phyloP scores from a whole-genome alignment of 2,888 invertebrate species.

The Nebria brevicollis region DNA sequence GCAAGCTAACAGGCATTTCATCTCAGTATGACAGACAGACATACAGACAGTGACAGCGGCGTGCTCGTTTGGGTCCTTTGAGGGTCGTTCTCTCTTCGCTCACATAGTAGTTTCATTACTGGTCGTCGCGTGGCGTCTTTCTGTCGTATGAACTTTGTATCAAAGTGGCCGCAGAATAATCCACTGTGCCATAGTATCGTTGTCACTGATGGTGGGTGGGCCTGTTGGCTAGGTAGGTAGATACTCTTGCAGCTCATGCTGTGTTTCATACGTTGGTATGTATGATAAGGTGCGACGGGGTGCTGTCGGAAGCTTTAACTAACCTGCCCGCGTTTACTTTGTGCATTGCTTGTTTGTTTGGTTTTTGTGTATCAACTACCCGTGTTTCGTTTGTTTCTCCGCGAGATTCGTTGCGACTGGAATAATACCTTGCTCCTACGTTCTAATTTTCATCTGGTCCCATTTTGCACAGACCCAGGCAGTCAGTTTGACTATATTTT shows the following conservation, averaged over 20 bases:
- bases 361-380: not conserved
- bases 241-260: not conserved
- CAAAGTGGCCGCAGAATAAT: not conserved
- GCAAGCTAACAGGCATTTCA: not conserved
- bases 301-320: not conserved
- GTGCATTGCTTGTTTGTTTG: not conserved
- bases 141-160: not conserved
- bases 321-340: constrained; percentile 7
- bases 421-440: not conserved
- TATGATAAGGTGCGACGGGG: not conserved
- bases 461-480: no score
- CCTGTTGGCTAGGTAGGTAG: constrained; percentile 2
- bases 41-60: not conserved
- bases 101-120: not conserved
- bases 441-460: no score
- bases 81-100: not conserved
- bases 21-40: not conserved
- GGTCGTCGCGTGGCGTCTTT: not conserved
- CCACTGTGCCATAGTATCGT: not conserved
- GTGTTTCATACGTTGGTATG: not conserved
- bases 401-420: not conserved
- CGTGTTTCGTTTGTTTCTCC: not conserved
- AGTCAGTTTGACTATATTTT: no score
- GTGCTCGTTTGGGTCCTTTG: not conserved
- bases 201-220: not conserved